Conservation (phyloP, 2,888 invertebrate species). For the Oasisia sp. region DNA sequence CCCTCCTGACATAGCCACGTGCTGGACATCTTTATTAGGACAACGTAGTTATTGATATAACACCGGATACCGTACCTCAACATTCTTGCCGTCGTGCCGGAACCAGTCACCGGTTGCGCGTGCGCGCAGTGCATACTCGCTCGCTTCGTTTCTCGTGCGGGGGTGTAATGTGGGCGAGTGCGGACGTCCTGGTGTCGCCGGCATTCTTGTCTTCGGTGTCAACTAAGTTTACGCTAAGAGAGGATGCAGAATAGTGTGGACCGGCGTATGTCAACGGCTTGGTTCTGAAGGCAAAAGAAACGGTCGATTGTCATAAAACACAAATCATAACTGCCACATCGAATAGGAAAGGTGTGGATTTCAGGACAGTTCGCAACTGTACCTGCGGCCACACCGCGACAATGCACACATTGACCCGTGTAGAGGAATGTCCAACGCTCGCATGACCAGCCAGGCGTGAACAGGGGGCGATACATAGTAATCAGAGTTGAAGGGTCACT, state of each 20-base stretch:
- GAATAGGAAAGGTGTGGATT: background rate
- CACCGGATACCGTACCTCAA: constrained; percentile 30
- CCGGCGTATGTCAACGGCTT: background rate
- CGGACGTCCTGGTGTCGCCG: constrained; percentile 38
- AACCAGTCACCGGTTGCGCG: constrained; percentile 42
- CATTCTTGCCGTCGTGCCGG: constrained; percentile 44
- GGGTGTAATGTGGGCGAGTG: constrained; percentile 37
- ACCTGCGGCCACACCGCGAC: too few relatives aligned
- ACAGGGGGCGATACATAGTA: too few relatives aligned
- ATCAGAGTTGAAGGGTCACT: background rate
- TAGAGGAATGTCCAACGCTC: background rate
- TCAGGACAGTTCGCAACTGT: too few relatives aligned
- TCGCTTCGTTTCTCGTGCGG: constrained; percentile 41
- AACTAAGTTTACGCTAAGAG: background rate
- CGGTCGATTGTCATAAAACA: background rate
- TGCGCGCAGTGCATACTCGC: constrained; percentile 39
- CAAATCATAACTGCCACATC: background rate
- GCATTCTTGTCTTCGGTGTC: background rate
- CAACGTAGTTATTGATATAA: background rate
- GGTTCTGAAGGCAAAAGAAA: background rate
- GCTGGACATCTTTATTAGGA: background rate
- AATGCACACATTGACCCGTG: too few relatives aligned
- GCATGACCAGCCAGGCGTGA: background rate
- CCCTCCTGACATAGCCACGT: too few relatives aligned
- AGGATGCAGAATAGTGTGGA: background rate